Conservation (phyloP, 2,113 vertebrate species). For the Grallaria varia region DNA sequence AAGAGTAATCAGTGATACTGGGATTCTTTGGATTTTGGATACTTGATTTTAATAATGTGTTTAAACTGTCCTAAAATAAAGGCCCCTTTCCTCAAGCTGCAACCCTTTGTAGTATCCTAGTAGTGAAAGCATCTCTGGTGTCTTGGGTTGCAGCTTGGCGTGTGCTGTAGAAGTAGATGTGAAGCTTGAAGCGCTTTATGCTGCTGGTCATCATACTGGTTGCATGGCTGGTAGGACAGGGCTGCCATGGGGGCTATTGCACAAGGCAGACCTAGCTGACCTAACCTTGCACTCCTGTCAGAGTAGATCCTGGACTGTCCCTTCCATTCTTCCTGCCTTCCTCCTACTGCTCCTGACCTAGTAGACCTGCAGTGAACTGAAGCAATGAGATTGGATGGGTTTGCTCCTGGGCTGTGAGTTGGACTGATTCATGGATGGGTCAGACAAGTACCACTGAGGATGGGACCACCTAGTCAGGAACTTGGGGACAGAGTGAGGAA, state of each 20-base stretch:
- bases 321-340: background rate
- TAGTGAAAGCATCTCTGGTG: background rate
- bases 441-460: background rate
- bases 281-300: background rate
- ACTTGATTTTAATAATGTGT: background rate
- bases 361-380: background rate
- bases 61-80: background rate
- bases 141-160: background rate
- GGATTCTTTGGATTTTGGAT: background rate
- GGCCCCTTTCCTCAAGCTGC: background rate
- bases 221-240: background rate
- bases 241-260: background rate
- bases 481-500: background rate
- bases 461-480: background rate
- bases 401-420: background rate
- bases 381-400: background rate
- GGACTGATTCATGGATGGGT: background rate
- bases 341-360: background rate
- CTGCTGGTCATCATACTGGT: background rate
- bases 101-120: background rate
- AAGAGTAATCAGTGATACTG: background rate
- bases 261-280: background rate
- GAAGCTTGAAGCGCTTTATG: background rate
- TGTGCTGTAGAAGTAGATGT: background rate
- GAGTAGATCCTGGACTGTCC: background rate